These are phyloP conservation scores for Tenualosa thibaudeaui DNA, from an alignment of 2,797 vertebrate genomes.

Conservation along the genomic window DNA sequence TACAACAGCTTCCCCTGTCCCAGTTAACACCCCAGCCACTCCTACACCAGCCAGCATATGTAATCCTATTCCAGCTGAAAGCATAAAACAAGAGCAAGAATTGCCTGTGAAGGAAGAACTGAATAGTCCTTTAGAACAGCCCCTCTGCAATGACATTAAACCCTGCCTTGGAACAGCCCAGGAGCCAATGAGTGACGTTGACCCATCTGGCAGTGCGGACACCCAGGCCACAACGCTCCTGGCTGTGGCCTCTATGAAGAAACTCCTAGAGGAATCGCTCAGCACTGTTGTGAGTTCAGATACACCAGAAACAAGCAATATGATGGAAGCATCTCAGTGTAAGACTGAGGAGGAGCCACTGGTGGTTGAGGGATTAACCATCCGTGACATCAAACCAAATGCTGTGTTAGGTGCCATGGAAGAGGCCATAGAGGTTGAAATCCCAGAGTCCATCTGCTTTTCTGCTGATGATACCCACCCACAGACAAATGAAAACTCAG, in stretches of 20 bases:
- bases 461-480: neutral
- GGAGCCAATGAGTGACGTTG: constrained; percentile 58
- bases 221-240: constrained; percentile 73
- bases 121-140: constrained; percentile 54
- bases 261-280: constrained; percentile 75
- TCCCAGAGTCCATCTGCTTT: constrained; percentile 31
- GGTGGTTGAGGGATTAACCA: constrained; percentile 39
- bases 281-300: constrained; percentile 63
- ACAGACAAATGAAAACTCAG: constrained; percentile 5
- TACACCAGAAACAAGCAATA: constrained; percentile 38
- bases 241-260: constrained; percentile 79
- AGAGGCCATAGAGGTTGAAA: constrained; percentile 39
- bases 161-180: constrained; percentile 47
- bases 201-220: constrained; percentile 59
- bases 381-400: constrained; percentile 51
- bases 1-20: constrained; percentile 27
- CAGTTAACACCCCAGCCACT: constrained; percentile 10
- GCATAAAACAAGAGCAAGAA: constrained; percentile 66
- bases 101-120: constrained; percentile 52
- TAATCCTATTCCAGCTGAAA: constrained; percentile 34
- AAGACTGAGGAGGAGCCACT: constrained; percentile 41
- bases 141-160: constrained; percentile 63
- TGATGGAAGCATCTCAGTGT: constrained; percentile 48
- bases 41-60: neutral
- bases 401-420: constrained; percentile 37